Conservation (phyloP, 2,888 invertebrate species). For the Polydrusus tereticollis region DNA sequence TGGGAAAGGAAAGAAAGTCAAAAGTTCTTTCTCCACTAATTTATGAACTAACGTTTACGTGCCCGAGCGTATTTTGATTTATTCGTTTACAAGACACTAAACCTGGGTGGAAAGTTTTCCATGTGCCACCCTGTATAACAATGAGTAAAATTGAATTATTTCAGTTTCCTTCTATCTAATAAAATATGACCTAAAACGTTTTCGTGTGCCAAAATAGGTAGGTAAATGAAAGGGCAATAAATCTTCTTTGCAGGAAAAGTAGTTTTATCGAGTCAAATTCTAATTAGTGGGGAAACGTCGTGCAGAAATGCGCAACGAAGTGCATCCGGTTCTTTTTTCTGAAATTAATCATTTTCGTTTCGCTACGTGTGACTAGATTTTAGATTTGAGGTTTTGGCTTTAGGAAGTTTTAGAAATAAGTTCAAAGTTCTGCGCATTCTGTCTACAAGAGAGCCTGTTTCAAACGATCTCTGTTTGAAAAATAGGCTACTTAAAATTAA, state of each 20-base stretch:
- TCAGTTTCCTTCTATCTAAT: background rate
- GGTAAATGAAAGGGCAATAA: slow-evolving; percentile 4
- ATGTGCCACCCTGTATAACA: no score
- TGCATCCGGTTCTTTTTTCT: slow-evolving; percentile 7
- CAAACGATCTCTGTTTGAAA: no score
- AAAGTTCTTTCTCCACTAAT: no score
- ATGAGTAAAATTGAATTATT: background rate
- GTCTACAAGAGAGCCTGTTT: no score
- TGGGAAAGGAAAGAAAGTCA: no score
- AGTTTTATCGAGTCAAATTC: slow-evolving; percentile 9
- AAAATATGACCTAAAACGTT: background rate
- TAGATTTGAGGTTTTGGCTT: background rate
- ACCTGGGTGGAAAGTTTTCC: no score
- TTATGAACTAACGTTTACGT: no score
- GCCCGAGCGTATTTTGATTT: no score
- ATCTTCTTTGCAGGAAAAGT: slow-evolving; percentile 2
- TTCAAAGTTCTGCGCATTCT: no score
- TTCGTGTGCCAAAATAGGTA: background rate
- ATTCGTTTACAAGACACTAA: no score
- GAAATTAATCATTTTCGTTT: slow-evolving; percentile 8
- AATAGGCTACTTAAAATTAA: no score
- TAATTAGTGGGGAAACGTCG: slow-evolving; percentile 14
- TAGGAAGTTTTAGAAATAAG: background rate
- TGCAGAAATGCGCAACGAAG: slow-evolving; percentile 10
- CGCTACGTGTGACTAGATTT: background rate